A percentile compares a stretch with the other conserved stretches of the same genome.
These are phyloP conservation scores for Gavia stellata DNA, from an alignment of 2,113 vertebrate species.

Conservation along the genomic window DNA sequence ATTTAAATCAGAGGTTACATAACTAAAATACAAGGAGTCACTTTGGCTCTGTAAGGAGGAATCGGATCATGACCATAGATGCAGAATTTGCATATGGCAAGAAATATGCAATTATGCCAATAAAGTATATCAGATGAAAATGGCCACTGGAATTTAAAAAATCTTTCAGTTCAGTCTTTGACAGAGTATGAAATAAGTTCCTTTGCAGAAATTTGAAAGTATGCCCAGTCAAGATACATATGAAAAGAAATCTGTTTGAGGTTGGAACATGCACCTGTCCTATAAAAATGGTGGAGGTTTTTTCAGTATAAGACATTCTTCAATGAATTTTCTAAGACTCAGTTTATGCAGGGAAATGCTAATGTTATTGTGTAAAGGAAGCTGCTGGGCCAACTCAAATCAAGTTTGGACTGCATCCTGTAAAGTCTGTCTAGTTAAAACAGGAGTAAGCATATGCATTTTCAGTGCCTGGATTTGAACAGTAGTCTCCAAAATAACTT, in stretches of 20 bases:
- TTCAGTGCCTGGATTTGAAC: background rate
- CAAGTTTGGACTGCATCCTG: background rate
- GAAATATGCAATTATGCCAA: background rate
- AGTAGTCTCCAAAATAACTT: background rate
- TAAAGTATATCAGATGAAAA: background rate
- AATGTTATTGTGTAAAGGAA: background rate
- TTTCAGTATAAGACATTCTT: background rate
- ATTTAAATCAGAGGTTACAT: background rate
- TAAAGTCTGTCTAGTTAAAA: background rate
- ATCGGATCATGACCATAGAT: background rate
- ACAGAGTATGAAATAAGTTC: background rate
- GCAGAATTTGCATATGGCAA: background rate
- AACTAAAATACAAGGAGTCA: background rate
- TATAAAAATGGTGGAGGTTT: background rate
- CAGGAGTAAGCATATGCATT: background rate
- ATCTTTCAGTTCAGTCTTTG: background rate
- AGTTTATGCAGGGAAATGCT: background rate
- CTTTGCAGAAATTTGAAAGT: background rate
- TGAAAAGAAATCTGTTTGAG: background rate
- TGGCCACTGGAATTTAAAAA: background rate
- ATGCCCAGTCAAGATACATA: background rate
- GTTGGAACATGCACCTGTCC: background rate
- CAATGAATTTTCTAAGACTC: background rate
- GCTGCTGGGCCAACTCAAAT: conserved; percentile 3
- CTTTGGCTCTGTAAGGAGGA: background rate